Evolutionary conservation across 2,797 vertebrate genomes (phyloP), one percentile per base, ranked within the genome.

Genomic region (Hippocampus kuda): DNA sequence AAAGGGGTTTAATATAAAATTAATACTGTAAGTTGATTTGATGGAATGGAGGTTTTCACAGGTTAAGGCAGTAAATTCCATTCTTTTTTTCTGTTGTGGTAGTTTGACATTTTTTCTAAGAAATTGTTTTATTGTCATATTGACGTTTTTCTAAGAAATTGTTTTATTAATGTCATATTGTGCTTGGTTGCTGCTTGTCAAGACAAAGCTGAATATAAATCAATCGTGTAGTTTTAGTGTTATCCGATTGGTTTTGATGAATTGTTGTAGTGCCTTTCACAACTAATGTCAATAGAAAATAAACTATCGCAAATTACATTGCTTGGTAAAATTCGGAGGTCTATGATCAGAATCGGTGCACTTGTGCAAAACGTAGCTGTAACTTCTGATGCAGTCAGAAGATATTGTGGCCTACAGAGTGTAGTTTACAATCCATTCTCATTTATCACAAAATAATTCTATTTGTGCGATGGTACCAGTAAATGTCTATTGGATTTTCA

Each of bases 401-500:
- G 12, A 44, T 64, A 44, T 44, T 34, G 22, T 41, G 2, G 5
- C n/a, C 62, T 64, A 12, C 13, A 44, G 12, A 64, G 62, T n/a
- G 5, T 24, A 24, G 22, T 64, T 64, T 64, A 64, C 62, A 44
- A 64, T 64, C 62, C 11, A 41, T 64, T n/a, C 41, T 64, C 34
- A 63, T 63, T 63, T 44, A 64, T 64, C 62, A 64, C 62, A 64
- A 64, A 64, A 64, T 2, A 64, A 64, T 64, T 64, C 22, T 44
- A 24, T 64, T 42, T 64, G 41, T 48, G 26, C 18, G 18, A 65
- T 65, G 26, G 42, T 65, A 65, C 48, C 44, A 30, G 38, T 81
- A 85, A 83, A 79, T 73, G 71, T 78, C 73, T 63, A 41, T 62
- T 65, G 75, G 62, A 76, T 63, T 68, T 72, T 68, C 60, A 67